Conservation (phyloP, 2,113 vertebrate genomes). For the Pelmatolapia mariae region DNA sequence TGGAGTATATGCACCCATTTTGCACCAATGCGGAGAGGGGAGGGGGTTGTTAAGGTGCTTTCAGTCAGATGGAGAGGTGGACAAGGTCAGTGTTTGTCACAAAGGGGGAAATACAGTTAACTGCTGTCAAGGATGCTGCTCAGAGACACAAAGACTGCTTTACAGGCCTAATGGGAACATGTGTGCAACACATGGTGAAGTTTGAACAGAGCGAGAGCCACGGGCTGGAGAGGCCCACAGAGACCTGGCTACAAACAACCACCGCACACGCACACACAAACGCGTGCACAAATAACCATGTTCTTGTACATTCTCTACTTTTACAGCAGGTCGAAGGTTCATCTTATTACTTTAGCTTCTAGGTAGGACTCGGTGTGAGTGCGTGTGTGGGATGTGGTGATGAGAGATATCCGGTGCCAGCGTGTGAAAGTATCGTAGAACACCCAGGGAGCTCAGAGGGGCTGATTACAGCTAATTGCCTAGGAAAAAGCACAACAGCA, state of each 20-base stretch:
- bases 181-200: constrained; percentile 67
- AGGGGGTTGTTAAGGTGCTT: not conserved
- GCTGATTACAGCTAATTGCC: constrained; percentile 67
- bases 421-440: constrained; percentile 59
- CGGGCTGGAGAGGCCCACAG: constrained; percentile 38
- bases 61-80: constrained; percentile 18
- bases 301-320: constrained; percentile 14
- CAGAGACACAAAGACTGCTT: constrained; percentile 60
- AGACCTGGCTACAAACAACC: constrained; percentile 53
- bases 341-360: not conserved
- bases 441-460: constrained; percentile 62
- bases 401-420: constrained; percentile 49
- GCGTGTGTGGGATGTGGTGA: constrained; percentile 26
- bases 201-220: constrained; percentile 33
- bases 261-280: constrained; percentile 1
- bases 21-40: not conserved
- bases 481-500: constrained; percentile 62
- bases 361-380: constrained; percentile 4
- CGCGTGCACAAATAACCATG: not conserved
- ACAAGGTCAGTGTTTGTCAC: constrained; percentile 25
- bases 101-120: constrained; percentile 44
- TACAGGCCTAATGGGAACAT: constrained; percentile 60
- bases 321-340: constrained; percentile 6
- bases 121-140: constrained; percentile 57
- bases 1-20: not conserved